Conservation (phyloP, 2,888 invertebrate species). For the Ptycholaimellus sp. region DNA sequence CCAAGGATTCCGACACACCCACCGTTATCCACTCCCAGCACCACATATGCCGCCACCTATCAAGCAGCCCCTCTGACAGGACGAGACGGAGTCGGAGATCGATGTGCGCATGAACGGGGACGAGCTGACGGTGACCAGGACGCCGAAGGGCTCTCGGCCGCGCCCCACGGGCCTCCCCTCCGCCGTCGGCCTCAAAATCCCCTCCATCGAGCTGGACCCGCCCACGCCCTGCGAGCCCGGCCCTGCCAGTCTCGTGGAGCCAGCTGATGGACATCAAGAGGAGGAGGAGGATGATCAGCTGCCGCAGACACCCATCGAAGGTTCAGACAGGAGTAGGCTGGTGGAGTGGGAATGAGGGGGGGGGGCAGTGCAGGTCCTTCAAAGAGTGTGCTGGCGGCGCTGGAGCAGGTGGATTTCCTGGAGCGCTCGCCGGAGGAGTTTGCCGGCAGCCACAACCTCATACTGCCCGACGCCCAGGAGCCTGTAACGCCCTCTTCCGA, state of each 20-base stretch:
- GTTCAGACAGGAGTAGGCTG: neutral
- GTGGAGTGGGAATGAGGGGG: slow-evolving; percentile 9
- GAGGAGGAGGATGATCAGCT: neutral
- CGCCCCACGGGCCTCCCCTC: too few relatives aligned
- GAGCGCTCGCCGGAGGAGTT: slow-evolving; percentile 24
- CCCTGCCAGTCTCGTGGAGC: too few relatives aligned
- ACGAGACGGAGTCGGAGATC: slow-evolving; percentile 8
- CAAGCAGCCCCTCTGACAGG: neutral
- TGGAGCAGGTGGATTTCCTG: neutral
- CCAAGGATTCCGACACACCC: too few relatives aligned
- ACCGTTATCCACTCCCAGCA: too few relatives aligned
- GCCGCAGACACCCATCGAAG: neutral
- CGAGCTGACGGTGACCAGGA: slow-evolving; percentile 25
- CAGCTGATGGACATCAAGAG: too few relatives aligned
- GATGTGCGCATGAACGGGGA: slow-evolving; percentile 30
- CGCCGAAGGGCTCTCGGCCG: slow-evolving; percentile 6
- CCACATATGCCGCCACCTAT: too few relatives aligned
- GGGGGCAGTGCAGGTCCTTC: neutral
- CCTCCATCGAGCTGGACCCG: neutral
- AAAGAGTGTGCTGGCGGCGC: neutral
- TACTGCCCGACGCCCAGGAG: slow-evolving; percentile 24
- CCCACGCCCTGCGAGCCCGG: too few relatives aligned
- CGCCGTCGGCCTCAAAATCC: slow-evolving; percentile 9
- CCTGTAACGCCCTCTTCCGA: too few relatives aligned
- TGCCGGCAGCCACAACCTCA: slow-evolving; percentile 28